Percentiles rank a stretch among this genome's conserved stretches.
phyloP scores from a whole-genome alignment of 1,140 invertebrate species.

The Drosophila melanica region DNA sequence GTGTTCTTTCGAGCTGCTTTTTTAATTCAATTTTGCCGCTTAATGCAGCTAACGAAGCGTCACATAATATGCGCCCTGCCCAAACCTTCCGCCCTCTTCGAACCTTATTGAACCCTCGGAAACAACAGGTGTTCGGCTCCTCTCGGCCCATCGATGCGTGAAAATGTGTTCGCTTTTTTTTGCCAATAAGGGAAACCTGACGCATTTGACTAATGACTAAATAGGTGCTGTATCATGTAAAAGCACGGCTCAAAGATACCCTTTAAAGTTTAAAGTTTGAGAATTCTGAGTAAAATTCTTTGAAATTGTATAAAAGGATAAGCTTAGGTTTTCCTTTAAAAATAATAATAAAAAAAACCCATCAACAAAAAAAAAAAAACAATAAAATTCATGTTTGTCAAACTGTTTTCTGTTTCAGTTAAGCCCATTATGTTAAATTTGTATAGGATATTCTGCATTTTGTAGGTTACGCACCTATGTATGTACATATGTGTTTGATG shows the following conservation, averaged over 20 bases:
- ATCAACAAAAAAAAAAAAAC: no score
- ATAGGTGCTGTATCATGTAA: not conserved
- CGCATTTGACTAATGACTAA: slow-evolving; percentile 29
- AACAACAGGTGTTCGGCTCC: slow-evolving; percentile 48
- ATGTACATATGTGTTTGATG: not conserved
- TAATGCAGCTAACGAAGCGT: slow-evolving; percentile 63
- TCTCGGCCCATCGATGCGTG: slow-evolving; percentile 37
- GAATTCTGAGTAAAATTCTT: no score
- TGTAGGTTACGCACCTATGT: not conserved
- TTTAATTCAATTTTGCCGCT: slow-evolving; percentile 60
- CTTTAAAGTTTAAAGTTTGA: not conserved
- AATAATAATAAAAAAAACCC: no score
- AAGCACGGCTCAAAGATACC: not conserved
- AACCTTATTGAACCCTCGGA: slow-evolving; percentile 13
- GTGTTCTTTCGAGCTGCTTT: slow-evolving; percentile 9
- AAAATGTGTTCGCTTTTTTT: slow-evolving; percentile 25
- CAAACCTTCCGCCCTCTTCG: not conserved
- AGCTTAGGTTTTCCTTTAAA: no score
- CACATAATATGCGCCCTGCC: slow-evolving; percentile 29
- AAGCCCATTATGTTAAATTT: no score
- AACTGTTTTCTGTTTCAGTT: no score
- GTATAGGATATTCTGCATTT: slow-evolving; percentile 15
- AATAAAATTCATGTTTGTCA: no score
- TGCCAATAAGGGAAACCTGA: slow-evolving; percentile 35
- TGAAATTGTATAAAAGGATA: not conserved